These are phyloP conservation scores for Alloplasta piceator DNA, from an alignment of 2,888 invertebrate genomes.

Conservation along the genomic window DNA sequence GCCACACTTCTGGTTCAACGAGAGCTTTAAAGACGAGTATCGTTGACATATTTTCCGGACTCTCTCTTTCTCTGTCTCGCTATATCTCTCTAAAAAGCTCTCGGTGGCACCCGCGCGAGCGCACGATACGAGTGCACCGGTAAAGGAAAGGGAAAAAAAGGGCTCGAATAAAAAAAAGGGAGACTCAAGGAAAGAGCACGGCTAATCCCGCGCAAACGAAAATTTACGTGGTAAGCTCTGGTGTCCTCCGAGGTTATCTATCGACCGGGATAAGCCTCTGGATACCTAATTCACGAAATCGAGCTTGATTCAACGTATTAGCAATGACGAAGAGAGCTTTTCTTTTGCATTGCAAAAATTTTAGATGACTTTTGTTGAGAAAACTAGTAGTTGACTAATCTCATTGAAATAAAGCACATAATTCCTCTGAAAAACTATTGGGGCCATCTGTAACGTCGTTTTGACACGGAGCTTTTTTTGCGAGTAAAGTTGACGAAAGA, in stretches of 20 bases:
- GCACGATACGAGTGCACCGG: neutral
- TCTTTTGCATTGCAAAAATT: too few species aligned
- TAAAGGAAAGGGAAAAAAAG: conserved; percentile 9
- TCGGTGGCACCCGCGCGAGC: neutral
- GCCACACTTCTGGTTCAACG: conserved; percentile 74
- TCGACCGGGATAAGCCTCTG: too few species aligned
- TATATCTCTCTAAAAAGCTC: conserved; percentile 6
- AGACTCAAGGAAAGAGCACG: conserved; percentile 6
- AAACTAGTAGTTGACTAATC: too few species aligned
- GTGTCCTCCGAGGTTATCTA: neutral
- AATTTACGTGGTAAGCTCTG: conserved; percentile 17
- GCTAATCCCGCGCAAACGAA: conserved; percentile 27
- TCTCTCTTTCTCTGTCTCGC: conserved; percentile 49
- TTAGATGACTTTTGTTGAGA: too few species aligned
- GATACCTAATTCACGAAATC: too few species aligned
- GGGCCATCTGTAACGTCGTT: too few species aligned
- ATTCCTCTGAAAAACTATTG: too few species aligned
- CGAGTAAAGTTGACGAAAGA: too few species aligned
- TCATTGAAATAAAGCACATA: too few species aligned
- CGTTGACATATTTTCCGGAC: conserved; percentile 78
- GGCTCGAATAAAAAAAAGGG: neutral
- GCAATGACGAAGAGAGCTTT: too few species aligned
- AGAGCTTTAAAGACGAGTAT: conserved; percentile 78
- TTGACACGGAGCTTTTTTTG: too few species aligned
- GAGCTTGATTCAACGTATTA: too few species aligned